Percentiles rank a stretch among this genome's conserved stretches.
Evolutionary conservation across 2,888 invertebrate species (phyloP).

Genomic region (Ichneumoninae sp.): DNA sequence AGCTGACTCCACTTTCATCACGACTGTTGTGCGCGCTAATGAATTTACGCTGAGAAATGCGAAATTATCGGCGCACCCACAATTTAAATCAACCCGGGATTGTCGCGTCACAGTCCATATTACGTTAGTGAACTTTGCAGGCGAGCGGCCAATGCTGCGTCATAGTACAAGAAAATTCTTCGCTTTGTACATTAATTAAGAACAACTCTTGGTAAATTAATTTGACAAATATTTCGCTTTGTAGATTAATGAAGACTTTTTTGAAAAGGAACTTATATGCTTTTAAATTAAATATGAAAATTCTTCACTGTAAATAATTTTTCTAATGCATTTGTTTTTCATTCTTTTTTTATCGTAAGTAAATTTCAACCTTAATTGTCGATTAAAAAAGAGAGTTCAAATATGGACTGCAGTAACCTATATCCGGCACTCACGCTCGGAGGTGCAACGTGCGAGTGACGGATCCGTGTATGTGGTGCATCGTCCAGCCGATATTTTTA

Average conservation of each 20-base stretch:
- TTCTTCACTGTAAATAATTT: neutral
- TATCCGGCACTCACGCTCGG: neutral
- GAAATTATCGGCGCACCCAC: neutral
- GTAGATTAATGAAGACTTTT: neutral
- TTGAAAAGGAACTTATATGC: neutral
- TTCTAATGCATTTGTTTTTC: neutral
- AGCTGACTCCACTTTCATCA: conserved; percentile 43
- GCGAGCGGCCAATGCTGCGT: neutral
- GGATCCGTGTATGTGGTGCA: neutral
- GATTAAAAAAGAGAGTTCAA: neutral
- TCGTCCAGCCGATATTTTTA: conserved; percentile 1
- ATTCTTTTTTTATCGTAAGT: neutral
- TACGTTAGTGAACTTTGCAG: neutral
- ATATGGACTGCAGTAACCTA: neutral
- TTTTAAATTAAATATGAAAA: neutral
- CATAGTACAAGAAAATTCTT: neutral
- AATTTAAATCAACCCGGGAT: neutral
- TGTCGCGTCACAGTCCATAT: neutral
- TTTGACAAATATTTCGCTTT: too few relatives aligned
- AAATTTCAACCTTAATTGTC: neutral
- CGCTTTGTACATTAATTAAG: too few relatives aligned
- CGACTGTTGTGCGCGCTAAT: neutral
- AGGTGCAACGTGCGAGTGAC: neutral
- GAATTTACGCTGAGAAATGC: conserved; percentile 7
- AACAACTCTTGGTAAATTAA: too few relatives aligned